Conservation (phyloP, 2,888 invertebrate genomes). For the Caenorhabditis japonica region DNA sequence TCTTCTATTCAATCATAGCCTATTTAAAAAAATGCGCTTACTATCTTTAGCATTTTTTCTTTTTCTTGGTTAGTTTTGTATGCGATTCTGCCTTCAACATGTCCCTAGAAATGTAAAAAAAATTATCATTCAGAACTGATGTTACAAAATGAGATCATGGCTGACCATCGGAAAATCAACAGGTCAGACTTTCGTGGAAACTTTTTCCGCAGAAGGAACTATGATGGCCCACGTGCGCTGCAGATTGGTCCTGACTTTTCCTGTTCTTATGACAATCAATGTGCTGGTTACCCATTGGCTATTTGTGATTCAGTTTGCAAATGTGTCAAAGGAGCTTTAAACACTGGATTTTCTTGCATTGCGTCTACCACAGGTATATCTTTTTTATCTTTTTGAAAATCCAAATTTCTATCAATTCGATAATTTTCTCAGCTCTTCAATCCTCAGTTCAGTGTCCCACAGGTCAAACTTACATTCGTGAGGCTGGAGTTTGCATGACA, state of each 20-base stretch:
- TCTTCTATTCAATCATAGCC: too few relatives aligned
- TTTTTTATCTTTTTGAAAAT: background rate
- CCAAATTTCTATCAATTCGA: background rate
- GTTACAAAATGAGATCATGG: conserved; percentile 55
- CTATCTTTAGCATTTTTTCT: background rate
- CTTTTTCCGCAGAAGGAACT: conserved; percentile 41
- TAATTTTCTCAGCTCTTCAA: conserved; percentile 51
- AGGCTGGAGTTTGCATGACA: conserved; percentile 77
- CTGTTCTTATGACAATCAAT: conserved; percentile 73
- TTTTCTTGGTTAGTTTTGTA: background rate
- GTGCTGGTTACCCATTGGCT: conserved; percentile 76
- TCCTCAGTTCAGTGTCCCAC: conserved; percentile 66
- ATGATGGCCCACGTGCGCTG: conserved; percentile 37
- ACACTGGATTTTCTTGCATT: conserved; percentile 76
- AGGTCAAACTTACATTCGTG: conserved; percentile 75
- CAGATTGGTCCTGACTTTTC: conserved; percentile 56
- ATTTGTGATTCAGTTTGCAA: conserved; percentile 76
- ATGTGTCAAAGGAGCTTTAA: conserved; percentile 74
- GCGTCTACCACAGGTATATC: conserved; percentile 54
- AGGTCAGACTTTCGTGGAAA: conserved; percentile 36
- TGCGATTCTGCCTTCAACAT: background rate
- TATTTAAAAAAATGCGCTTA: conserved; percentile 30
- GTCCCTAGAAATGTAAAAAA: too few relatives aligned
- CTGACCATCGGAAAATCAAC: conserved; percentile 45
- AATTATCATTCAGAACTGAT: conserved; percentile 45